Percentiles rank a stretch among this genome's conserved stretches.
These are phyloP conservation scores for Standfussiana lucernea DNA, from an alignment of 2,888 invertebrate species.

Conservation along the genomic window DNA sequence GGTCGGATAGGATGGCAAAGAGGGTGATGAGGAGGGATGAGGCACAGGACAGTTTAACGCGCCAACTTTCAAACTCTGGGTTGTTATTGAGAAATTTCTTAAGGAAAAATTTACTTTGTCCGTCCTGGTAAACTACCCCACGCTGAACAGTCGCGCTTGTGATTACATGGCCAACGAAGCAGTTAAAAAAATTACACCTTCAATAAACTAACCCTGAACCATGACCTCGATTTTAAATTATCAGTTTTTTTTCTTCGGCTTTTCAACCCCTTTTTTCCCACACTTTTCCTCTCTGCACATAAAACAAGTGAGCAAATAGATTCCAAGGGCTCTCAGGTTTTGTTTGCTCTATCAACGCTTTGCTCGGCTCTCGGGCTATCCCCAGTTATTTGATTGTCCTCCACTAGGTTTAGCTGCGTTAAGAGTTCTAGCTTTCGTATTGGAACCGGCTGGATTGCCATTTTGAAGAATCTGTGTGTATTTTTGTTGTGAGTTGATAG, in stretches of 20 bases:
- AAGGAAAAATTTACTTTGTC: too few species aligned
- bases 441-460: constrained; percentile 19
- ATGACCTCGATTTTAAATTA: constrained; percentile 3
- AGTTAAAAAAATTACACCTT: background rate
- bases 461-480: constrained; percentile 16
- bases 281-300: background rate
- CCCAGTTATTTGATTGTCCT: constrained; percentile 48
- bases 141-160: background rate
- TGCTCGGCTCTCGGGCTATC: constrained; percentile 33
- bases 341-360: constrained; percentile 52
- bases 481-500: background rate
- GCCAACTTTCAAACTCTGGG: background rate
- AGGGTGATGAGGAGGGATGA: too few species aligned
- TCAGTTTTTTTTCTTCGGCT: too few species aligned
- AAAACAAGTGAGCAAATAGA: constrained; percentile 43
- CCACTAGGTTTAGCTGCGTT: constrained; percentile 32
- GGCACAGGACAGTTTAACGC: too few species aligned
- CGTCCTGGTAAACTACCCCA: too few species aligned
- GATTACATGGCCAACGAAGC: background rate
- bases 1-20: too few species aligned
- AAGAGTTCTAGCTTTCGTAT: constrained; percentile 31
- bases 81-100: too few species aligned
- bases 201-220: background rate
- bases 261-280: constrained; percentile 13
- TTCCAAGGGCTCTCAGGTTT: constrained; percentile 37